phyloP scores from a whole-genome alignment of 2,113 vertebrate genomes.

The Dipodomys ordii region DNA sequence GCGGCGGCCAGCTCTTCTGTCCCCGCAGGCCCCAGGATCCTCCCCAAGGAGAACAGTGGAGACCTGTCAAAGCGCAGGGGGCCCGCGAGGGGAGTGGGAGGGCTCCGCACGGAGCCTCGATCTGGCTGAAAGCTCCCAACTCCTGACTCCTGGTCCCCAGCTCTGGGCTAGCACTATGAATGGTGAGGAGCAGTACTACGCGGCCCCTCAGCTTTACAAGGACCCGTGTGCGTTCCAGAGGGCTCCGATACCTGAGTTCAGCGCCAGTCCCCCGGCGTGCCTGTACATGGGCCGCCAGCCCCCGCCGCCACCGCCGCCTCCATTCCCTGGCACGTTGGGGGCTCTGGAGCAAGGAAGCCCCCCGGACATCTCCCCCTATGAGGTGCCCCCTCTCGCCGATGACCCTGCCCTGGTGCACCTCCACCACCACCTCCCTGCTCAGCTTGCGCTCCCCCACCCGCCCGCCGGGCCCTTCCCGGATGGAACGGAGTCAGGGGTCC shows the following conservation, averaged over 20 bases:
- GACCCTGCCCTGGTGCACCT: slow-evolving; percentile 90
- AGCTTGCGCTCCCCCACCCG: slow-evolving; percentile 85
- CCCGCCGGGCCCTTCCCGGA: slow-evolving; percentile 89
- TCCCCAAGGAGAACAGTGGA: slow-evolving; percentile 30
- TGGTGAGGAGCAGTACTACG: slow-evolving; percentile 94
- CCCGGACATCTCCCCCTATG: slow-evolving; percentile 92
- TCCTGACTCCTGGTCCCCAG: neutral
- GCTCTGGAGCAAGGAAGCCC: slow-evolving; percentile 91
- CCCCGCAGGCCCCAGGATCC: slow-evolving; percentile 41
- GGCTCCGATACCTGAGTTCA: slow-evolving; percentile 91
- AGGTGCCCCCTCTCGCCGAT: slow-evolving; percentile 91
- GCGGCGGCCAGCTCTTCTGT: slow-evolving; percentile 47
- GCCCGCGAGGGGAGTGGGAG: slow-evolving; percentile 42
- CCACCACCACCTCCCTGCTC: slow-evolving; percentile 87
- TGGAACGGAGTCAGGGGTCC: slow-evolving; percentile 84
- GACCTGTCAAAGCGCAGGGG: slow-evolving; percentile 87
- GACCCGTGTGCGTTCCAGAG: slow-evolving; percentile 95
- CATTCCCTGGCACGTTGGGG: slow-evolving; percentile 87
- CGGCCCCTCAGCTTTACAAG: slow-evolving; percentile 94
- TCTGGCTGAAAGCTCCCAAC: slow-evolving; percentile 56
- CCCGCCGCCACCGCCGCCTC: slow-evolving; percentile 85
- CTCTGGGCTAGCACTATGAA: slow-evolving; percentile 90
- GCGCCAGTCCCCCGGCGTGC: slow-evolving; percentile 93
- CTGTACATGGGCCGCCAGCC: slow-evolving; percentile 95
- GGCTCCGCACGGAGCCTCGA: slow-evolving; percentile 54